phyloP scores from a whole-genome alignment of 2,113 vertebrate genomes.

The Trematocara stigmaticum region DNA sequence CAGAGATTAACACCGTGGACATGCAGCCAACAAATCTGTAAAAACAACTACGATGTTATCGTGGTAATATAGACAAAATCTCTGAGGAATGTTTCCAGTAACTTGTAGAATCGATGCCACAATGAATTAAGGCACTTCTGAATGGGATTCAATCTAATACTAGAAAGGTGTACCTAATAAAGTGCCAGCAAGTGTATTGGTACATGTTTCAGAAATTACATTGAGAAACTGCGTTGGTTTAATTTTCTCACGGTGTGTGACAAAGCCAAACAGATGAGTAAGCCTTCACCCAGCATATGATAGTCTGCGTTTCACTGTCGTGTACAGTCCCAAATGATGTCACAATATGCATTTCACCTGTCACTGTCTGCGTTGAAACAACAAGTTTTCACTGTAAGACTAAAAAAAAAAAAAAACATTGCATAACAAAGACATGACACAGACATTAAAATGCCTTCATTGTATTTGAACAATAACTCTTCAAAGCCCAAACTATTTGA shows the following conservation, averaged over 20 bases:
- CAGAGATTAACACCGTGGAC: background rate
- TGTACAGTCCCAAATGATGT: background rate
- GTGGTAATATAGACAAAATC: background rate
- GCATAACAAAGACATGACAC: background rate
- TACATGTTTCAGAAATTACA: background rate
- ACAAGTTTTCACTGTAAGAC: background rate
- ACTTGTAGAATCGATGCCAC: background rate
- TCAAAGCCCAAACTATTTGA: background rate
- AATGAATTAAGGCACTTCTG: background rate
- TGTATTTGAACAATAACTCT: background rate
- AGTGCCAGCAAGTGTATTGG: background rate
- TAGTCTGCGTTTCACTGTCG: background rate
- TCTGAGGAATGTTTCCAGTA: background rate
- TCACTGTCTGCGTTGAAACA: background rate
- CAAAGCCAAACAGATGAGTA: conserved; percentile 25
- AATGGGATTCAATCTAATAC: background rate
- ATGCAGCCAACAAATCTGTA: background rate
- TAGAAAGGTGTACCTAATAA: background rate
- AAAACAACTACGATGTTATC: background rate
- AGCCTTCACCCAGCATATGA: background rate
- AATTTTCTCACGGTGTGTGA: conserved; percentile 16
- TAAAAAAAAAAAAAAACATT: background rate
- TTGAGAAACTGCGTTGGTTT: background rate
- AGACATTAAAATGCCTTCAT: background rate
- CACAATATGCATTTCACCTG: background rate